A percentile compares a stretch with the other conserved stretches of the same genome.
Evolutionary conservation across 1,140 invertebrate genomes (phyloP).

Genomic region (Brachionus koreanus): DNA sequence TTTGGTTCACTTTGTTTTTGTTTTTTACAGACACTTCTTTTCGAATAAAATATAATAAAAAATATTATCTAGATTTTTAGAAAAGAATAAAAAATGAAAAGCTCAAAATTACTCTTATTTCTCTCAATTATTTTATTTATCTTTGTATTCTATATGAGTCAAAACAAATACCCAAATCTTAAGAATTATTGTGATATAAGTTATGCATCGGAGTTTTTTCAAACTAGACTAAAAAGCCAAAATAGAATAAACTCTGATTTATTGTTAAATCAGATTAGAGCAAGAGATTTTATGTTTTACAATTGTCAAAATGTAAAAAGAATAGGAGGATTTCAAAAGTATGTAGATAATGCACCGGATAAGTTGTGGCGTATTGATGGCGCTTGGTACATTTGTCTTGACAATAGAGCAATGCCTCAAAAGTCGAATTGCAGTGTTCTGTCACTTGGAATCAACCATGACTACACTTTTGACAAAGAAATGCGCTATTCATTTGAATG

Average conservation of each 20-base stretch:
- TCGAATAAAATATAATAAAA: too few species aligned
- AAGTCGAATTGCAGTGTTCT: not conserved
- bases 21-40: too few species aligned
- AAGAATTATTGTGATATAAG: too few species aligned
- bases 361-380: conserved; percentile 13
- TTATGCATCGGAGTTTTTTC: not conserved
- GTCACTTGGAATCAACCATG: conserved; percentile 29
- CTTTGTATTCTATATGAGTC: too few species aligned
- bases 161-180: too few species aligned
- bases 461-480: not conserved
- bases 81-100: too few species aligned
- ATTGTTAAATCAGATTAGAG: not conserved
- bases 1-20: too few species aligned
- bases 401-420: not conserved
- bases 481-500: conserved; percentile 13
- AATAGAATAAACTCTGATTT: not conserved
- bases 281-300: conserved; percentile 17
- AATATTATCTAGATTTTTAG: too few species aligned
- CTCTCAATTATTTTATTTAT: too few species aligned
- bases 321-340: not conserved
- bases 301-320: not conserved
- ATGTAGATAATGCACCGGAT: conserved; percentile 16
- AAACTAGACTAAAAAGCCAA: not conserved
- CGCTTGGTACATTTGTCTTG: conserved; percentile 29
- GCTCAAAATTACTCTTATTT: too few species aligned